phyloP scores from a whole-genome alignment of 2,797 vertebrate species.

The Darevskia mixta region DNA sequence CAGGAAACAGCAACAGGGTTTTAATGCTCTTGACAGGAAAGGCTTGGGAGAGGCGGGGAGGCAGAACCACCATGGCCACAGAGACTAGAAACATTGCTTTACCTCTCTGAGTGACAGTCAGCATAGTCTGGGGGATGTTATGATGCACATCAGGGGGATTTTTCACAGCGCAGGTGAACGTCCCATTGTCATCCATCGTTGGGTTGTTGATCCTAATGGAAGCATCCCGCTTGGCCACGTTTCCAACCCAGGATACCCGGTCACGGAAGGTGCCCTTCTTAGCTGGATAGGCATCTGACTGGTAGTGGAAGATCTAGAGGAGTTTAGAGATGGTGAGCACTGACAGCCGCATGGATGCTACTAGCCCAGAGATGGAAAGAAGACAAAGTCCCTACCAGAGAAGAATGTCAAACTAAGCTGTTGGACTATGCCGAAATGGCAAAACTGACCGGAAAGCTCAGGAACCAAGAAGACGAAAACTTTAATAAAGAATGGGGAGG shows the following conservation, averaged over 20 bases:
- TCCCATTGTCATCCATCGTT: constrained; percentile 88
- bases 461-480: too few species aligned
- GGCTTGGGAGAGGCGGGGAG: not conserved
- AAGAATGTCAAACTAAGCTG: too few species aligned
- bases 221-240: constrained; percentile 81
- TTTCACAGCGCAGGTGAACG: constrained; percentile 89
- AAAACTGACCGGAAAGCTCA: too few species aligned
- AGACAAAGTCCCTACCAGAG: too few species aligned
- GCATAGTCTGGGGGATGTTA: constrained; percentile 80
- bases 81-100: constrained; percentile 45
- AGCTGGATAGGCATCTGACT: constrained; percentile 80
- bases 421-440: too few species aligned
- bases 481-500: too few species aligned
- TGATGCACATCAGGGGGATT: constrained; percentile 96
- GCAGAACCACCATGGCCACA: not conserved
- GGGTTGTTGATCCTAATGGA: constrained; percentile 86
- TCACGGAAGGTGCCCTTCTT: constrained; percentile 81
- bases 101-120: constrained; percentile 88
- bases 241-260: constrained; percentile 87
- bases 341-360: too few species aligned
- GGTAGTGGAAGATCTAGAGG: constrained; percentile 91
- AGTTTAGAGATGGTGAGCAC: not conserved
- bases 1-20: not conserved
- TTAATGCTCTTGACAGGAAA: not conserved
- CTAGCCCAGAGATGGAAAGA: too few species aligned